Conservation (phyloP, 2,797 vertebrate genomes). For the Clarias pachynema region DNA sequence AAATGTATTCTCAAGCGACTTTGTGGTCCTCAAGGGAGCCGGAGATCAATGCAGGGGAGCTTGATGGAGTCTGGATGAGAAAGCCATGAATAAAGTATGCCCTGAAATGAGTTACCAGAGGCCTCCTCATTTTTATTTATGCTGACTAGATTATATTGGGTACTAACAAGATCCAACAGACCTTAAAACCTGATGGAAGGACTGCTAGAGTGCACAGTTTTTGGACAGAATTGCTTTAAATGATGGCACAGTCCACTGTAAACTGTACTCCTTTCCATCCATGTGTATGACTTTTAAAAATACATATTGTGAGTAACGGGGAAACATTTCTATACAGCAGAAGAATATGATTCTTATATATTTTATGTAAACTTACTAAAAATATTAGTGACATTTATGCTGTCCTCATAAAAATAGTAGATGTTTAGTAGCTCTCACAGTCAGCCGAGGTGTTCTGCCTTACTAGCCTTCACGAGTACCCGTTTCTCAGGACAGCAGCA, state of each 20-base stretch:
- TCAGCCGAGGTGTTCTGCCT: background rate
- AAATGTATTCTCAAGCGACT: conserved; percentile 51
- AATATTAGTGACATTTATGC: background rate
- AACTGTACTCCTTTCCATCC: background rate
- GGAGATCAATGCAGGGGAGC: conserved; percentile 54
- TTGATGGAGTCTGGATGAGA: conserved; percentile 55
- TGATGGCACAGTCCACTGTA: background rate
- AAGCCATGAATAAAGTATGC: conserved; percentile 59
- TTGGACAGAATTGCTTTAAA: background rate
- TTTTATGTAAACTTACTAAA: background rate
- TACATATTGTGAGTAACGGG: background rate
- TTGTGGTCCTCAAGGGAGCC: conserved; percentile 37
- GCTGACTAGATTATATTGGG: conserved; percentile 45
- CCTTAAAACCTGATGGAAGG: conserved; percentile 31
- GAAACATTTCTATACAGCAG: background rate
- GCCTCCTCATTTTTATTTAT: conserved; percentile 59
- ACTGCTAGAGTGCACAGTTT: background rate
- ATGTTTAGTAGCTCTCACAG: background rate
- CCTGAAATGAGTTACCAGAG: conserved; percentile 42
- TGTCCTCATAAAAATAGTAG: background rate
- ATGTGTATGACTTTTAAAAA: background rate
- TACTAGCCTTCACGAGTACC: background rate
- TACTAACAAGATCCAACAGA: conserved; percentile 51
- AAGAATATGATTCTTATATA: background rate
- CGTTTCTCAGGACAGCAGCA: conserved; percentile 30